phyloP scores from a whole-genome alignment of 2,113 vertebrate species.

The Saccopteryx bilineata region DNA sequence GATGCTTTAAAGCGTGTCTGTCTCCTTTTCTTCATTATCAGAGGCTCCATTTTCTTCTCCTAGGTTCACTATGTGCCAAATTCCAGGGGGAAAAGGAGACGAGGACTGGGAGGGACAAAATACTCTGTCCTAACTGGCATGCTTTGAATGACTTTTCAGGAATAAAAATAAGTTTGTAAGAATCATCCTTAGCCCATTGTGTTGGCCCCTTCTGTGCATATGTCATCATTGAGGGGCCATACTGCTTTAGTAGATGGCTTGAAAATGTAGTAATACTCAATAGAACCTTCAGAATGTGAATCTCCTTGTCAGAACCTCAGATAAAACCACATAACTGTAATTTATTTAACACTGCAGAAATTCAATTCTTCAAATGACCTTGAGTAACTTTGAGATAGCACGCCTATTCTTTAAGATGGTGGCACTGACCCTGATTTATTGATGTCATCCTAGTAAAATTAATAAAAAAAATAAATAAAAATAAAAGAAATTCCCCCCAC shows the following conservation, averaged over 20 bases:
- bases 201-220: neutral
- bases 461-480: too few species aligned
- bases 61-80: neutral
- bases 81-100: neutral
- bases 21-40: neutral
- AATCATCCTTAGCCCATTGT: rapidly evolving
- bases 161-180: neutral
- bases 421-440: neutral
- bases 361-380: neutral
- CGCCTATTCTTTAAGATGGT: neutral
- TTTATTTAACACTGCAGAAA: neutral
- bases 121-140: neutral
- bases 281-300: neutral
- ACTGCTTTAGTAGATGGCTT: neutral
- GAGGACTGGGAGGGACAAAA: neutral
- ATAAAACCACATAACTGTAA: neutral
- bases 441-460: too few species aligned
- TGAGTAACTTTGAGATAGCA: neutral
- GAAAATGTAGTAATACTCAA: neutral
- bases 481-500: too few species aligned
- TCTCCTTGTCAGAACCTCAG: neutral
- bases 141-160: neutral
- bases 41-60: neutral
- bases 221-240: neutral
- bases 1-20: neutral